phyloP scores from a whole-genome alignment of 2,113 vertebrate species.

The Progne subis region DNA sequence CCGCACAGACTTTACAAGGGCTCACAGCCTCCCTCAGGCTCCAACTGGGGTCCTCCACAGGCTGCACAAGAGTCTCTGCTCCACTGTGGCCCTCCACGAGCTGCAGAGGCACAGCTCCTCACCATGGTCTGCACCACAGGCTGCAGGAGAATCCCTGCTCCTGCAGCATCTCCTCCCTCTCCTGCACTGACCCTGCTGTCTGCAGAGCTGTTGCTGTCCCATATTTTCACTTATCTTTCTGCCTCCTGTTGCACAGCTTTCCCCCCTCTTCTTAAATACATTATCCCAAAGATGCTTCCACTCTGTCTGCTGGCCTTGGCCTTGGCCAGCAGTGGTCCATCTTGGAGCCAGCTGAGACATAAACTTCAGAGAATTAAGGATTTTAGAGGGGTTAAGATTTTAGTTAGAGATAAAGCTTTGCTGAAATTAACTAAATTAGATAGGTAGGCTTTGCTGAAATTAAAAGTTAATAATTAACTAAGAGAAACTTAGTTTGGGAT shows the following conservation, averaged over 20 bases:
- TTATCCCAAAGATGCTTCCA: background rate
- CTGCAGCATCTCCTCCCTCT: background rate
- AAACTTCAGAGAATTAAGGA: too few species aligned
- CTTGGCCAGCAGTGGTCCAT: background rate
- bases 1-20: accelerated
- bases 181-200: background rate
- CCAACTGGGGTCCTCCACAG: accelerated
- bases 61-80: background rate
- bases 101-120: background rate
- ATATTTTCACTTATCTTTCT: background rate
- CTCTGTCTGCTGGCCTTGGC: background rate
- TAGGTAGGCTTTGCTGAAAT: too few species aligned
- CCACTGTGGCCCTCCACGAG: background rate
- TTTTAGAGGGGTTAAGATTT: too few species aligned
- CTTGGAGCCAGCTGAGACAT: background rate
- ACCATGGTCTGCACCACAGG: accelerated
- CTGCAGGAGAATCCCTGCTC: background rate
- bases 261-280: background rate
- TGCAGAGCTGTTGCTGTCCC: background rate
- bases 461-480: too few species aligned
- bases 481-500: too few species aligned
- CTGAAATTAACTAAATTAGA: too few species aligned
- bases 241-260: background rate
- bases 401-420: too few species aligned
- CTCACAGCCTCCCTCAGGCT: background rate